Evolutionary conservation across 2,113 vertebrate genomes (phyloP).

Genomic region (Zapornia atra): DNA sequence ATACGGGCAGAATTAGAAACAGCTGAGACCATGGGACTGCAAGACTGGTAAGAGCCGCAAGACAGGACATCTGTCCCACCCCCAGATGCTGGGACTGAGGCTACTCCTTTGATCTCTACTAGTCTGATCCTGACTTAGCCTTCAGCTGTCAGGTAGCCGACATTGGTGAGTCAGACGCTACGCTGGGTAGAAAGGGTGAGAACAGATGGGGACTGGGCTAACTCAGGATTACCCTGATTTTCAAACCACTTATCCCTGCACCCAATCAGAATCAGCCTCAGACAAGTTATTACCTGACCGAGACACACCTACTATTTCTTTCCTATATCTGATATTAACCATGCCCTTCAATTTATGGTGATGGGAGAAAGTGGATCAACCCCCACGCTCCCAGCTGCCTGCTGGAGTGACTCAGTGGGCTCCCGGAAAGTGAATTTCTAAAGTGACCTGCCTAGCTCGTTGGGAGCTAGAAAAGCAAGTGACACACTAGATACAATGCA

Average conservation of each 20-base stretch:
- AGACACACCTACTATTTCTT: conserved; percentile 9
- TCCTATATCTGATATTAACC: neutral
- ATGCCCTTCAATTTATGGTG: neutral
- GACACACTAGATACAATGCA: neutral
- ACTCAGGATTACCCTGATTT: neutral
- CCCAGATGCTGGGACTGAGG: neutral
- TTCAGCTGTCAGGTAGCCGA: conserved; percentile 33
- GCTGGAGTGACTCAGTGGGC: neutral
- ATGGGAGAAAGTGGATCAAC: neutral
- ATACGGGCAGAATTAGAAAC: neutral
- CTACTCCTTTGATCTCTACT: conserved; percentile 39
- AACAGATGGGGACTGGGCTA: neutral
- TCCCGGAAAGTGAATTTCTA: conserved; percentile 7
- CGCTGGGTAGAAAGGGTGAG: neutral
- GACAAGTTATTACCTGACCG: conserved; percentile 33
- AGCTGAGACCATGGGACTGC: neutral
- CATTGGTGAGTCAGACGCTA: conserved; percentile 42
- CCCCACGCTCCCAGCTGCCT: neutral
- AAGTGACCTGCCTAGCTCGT: accelerated
- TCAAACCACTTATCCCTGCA: neutral
- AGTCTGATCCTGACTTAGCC: neutral
- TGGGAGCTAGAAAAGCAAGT: neutral
- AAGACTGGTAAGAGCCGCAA: neutral
- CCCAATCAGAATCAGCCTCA: neutral
- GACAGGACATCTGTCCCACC: neutral